These are phyloP conservation scores for Colossoma macropomum DNA, from an alignment of 2,113 vertebrate species.

Conservation along the genomic window DNA sequence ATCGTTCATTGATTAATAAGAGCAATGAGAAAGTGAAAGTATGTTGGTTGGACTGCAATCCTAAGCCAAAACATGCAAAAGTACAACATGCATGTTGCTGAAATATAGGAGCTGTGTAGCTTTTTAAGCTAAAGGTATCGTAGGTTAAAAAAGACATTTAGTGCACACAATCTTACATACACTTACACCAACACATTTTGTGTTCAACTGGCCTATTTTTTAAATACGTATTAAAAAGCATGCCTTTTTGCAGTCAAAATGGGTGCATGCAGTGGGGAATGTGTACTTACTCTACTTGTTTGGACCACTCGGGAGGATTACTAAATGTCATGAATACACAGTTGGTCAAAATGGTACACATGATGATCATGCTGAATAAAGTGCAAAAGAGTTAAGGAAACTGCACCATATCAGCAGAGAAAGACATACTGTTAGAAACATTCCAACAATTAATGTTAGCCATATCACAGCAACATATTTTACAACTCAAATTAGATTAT, in stretches of 20 bases:
- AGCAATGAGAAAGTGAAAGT: no score
- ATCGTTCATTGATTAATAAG: no score
- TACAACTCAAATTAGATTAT: no score
- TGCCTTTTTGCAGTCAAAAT: not conserved
- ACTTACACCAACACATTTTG: not conserved
- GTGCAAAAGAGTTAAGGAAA: slow-evolving; percentile 69
- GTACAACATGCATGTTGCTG: no score
- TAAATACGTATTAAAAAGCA: not conserved
- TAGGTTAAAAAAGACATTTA: not conserved
- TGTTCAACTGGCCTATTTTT: not conserved
- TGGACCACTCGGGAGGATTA: slow-evolving; percentile 90
- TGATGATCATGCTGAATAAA: slow-evolving; percentile 93
- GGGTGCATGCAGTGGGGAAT: slow-evolving; percentile 25
- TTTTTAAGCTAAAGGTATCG: not conserved
- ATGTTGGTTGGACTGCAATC: no score
- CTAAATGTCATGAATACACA: slow-evolving; percentile 94
- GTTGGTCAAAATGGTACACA: slow-evolving; percentile 94
- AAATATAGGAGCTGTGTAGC: no score
- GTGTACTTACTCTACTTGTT: slow-evolving; percentile 89
- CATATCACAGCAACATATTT: no score
- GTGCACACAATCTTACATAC: not conserved
- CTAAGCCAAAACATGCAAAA: no score
- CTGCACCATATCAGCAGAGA: not conserved
- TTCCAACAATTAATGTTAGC: no score
- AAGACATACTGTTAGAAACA: not conserved